Evolutionary conservation across 2,797 vertebrate genomes (phyloP), one percentile per base, ranked within the genome.

Genomic region (Vipera latastei): DNA sequence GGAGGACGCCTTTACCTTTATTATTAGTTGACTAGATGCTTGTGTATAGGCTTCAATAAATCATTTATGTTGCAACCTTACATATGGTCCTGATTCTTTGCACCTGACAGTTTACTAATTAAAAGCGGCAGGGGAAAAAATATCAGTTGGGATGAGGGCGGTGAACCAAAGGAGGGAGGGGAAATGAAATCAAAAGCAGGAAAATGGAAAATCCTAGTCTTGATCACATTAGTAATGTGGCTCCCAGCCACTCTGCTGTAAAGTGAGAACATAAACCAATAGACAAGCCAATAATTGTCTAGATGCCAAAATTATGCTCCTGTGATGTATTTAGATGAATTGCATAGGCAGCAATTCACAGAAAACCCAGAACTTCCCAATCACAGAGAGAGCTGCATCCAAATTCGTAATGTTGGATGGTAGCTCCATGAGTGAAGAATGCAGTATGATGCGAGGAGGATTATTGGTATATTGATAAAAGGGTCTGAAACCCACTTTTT

Each of bases 211-310:
- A 48, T 83, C 73, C 38, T 48, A 83, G 38, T 48, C 38, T 83
- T 83, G 73, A 48, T 83, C 92, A 88, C 2, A 92, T 94, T 92
- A 91, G 53, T 93, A 91, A 65, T 56, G 44, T 83, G 73, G 73
- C 73, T 83, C 22, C 20, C 4, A 83, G 73, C 73, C 73, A 83
- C 73, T 4, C 38, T 48, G 73, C 38, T 83, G 73, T 83, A 48
- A 83, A 48, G 73, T 9, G 22, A 83, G 73, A 83, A 83, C 20
- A 83, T 83, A 83, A 83, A 83, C 73, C 8, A 83, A 83, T 48
- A 83, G 73, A 48, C 73, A 48, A 83, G 20, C 38, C 20, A 83
- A 83, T 83, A 83, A 83, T 83, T 83, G 73, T 48, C 38, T 48
- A 25, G 38, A 48, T 83, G 73, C 44, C 73, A 83, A 48, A 48